Percentiles rank a stretch among this genome's conserved stretches.
These are phyloP conservation scores for Falco columbarius DNA, from an alignment of 2,797 vertebrate species.

Conservation along the genomic window DNA sequence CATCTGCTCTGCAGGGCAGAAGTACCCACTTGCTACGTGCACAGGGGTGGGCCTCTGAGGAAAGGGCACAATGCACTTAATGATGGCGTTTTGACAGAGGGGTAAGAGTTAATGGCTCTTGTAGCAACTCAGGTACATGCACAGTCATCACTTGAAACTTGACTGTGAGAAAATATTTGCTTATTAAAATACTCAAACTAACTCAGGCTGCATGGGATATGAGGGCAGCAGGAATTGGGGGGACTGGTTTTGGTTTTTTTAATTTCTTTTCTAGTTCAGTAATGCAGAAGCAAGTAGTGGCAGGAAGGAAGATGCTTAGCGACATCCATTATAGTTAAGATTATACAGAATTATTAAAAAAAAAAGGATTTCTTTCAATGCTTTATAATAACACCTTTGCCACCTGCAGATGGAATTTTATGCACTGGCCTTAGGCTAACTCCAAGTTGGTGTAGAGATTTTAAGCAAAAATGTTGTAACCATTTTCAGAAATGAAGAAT, in stretches of 20 bases:
- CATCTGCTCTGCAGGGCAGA: not conserved
- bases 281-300: not conserved
- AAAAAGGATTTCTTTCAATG: not conserved
- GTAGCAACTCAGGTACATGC: not conserved
- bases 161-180: not conserved
- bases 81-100: not conserved
- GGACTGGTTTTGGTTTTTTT: accelerated
- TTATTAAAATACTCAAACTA: not conserved
- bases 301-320: not conserved
- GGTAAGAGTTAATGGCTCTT: not conserved
- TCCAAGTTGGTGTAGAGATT: not conserved
- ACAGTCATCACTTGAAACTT: not conserved
- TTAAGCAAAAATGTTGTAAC: not conserved
- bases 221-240: not conserved
- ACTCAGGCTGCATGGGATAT: not conserved
- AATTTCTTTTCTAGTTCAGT: not conserved
- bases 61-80: not conserved
- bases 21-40: not conserved
- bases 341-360: not conserved
- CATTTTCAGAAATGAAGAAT: conserved; percentile 1
- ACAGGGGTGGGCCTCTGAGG: not conserved
- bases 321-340: not conserved
- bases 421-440: not conserved
- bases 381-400: not conserved
- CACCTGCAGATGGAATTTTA: not conserved